phyloP scores from a whole-genome alignment of 2,888 invertebrate species.

The Phorcus lineatus region DNA sequence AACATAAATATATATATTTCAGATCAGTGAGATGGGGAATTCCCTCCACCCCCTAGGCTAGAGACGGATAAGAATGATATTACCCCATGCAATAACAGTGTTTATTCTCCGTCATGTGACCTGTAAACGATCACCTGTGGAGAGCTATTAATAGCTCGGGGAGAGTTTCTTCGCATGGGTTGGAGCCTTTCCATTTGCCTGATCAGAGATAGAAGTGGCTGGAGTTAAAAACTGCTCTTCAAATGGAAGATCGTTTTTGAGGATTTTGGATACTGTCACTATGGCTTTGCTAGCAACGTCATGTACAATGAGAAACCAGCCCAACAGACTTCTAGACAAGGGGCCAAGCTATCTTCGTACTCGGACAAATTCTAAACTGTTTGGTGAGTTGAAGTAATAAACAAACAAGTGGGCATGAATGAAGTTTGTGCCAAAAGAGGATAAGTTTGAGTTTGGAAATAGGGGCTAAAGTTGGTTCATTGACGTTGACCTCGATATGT shows the following conservation, averaged over 20 bases:
- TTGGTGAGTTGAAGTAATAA: slow-evolving; percentile 41
- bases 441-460: too few relatives aligned
- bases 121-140: neutral
- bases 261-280: neutral
- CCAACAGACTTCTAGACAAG: slow-evolving; percentile 49
- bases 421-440: too few relatives aligned
- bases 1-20: neutral
- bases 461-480: too few relatives aligned
- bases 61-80: neutral
- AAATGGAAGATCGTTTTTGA: neutral
- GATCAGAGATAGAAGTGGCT: neutral
- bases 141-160: neutral
- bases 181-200: neutral
- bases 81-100: neutral
- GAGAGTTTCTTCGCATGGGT: neutral
- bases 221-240: neutral
- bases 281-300: slow-evolving; percentile 54
- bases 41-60: neutral
- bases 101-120: neutral
- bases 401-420: too few relatives aligned
- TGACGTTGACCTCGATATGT: too few relatives aligned
- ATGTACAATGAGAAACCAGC: slow-evolving; percentile 48
- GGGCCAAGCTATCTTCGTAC: slow-evolving; percentile 52
- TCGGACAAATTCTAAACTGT: slow-evolving; percentile 47
- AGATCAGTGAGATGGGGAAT: neutral